Evolutionary conservation across 2,113 vertebrate genomes (phyloP).

Genomic region (Sisor rabdophorus): DNA sequence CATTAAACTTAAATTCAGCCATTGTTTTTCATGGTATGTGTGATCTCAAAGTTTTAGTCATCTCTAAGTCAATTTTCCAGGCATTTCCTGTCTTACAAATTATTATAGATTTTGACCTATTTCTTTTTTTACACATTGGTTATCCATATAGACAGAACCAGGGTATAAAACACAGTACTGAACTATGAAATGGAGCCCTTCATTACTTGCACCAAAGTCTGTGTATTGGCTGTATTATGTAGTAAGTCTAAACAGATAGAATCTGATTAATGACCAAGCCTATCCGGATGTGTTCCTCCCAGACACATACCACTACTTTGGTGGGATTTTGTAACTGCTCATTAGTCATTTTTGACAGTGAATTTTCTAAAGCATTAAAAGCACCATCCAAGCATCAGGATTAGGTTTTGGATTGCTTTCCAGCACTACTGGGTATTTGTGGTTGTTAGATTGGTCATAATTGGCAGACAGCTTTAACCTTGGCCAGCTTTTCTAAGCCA

Average conservation of each 20-base stretch:
- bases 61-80: conserved; percentile 19
- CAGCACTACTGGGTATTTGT: conserved; percentile 26
- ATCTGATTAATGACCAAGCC: conserved; percentile 15
- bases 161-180: conserved; percentile 50
- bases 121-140: neutral
- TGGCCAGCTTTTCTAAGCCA: conserved; percentile 19
- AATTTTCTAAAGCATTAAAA: conserved; percentile 14
- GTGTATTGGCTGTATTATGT: conserved; percentile 4
- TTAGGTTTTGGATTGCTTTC: conserved; percentile 1
- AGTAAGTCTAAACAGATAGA: conserved; percentile 26
- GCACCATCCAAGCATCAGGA: conserved; percentile 12
- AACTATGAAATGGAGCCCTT: conserved; percentile 19
- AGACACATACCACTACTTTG: conserved; percentile 29
- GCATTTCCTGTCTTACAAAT: conserved; percentile 1
- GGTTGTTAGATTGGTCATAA: conserved; percentile 26
- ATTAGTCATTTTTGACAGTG: conserved; percentile 38
- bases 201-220: conserved; percentile 6
- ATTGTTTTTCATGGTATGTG: conserved; percentile 38
- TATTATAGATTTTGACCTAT: neutral
- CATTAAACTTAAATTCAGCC: neutral
- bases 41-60: conserved; percentile 22
- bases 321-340: conserved; percentile 37
- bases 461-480: conserved; percentile 31
- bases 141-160: conserved; percentile 52
- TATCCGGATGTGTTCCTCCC: conserved; percentile 19